Percentiles rank a stretch among this genome's conserved stretches.
These are phyloP conservation scores for Synanceia verrucosa DNA, from an alignment of 2,797 vertebrate species.

Conservation along the genomic window DNA sequence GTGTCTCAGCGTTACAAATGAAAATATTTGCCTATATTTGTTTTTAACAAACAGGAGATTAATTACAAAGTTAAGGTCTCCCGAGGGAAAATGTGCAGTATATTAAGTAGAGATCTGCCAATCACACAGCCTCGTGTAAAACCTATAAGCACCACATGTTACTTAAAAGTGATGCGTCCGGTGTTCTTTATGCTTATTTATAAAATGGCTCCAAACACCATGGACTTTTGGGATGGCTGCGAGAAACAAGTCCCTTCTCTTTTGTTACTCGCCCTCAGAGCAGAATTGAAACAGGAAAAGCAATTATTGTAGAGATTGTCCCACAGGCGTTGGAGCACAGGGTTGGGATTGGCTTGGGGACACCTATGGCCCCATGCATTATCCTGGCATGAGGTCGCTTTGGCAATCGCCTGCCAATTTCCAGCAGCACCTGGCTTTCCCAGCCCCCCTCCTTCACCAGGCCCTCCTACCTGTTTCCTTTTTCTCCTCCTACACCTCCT, in stretches of 20 bases:
- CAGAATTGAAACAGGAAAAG: slow-evolving; percentile 80
- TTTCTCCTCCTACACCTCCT: slow-evolving; percentile 41
- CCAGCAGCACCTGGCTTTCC: slow-evolving; percentile 88
- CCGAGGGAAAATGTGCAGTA: slow-evolving; percentile 49
- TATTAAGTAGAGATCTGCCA: slow-evolving; percentile 52
- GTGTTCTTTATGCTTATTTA: no score
- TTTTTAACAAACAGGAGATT: slow-evolving; percentile 60
- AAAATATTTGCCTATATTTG: slow-evolving; percentile 59
- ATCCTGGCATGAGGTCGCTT: slow-evolving; percentile 91
- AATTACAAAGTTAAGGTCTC: slow-evolving; percentile 49
- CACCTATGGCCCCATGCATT: slow-evolving; percentile 94
- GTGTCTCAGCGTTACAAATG: slow-evolving; percentile 60
- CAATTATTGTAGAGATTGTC: slow-evolving; percentile 91
- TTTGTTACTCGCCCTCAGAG: slow-evolving; percentile 66
- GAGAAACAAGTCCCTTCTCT: slow-evolving; percentile 65
- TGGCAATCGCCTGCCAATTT: slow-evolving; percentile 90
- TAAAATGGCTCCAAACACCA: slow-evolving; percentile 5
- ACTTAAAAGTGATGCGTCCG: no score
- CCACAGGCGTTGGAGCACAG: slow-evolving; percentile 92
- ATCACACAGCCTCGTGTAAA: slow-evolving; percentile 36
- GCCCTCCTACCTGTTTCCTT: slow-evolving; percentile 85
- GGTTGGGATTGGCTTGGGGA: slow-evolving; percentile 92
- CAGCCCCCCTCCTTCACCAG: slow-evolving; percentile 85
- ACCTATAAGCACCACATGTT: slow-evolving; percentile 15
- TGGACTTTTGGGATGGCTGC: slow-evolving; percentile 45